These are phyloP conservation scores for Popillia japonica DNA, from an alignment of 1,140 invertebrate species.

Conservation along the genomic window DNA sequence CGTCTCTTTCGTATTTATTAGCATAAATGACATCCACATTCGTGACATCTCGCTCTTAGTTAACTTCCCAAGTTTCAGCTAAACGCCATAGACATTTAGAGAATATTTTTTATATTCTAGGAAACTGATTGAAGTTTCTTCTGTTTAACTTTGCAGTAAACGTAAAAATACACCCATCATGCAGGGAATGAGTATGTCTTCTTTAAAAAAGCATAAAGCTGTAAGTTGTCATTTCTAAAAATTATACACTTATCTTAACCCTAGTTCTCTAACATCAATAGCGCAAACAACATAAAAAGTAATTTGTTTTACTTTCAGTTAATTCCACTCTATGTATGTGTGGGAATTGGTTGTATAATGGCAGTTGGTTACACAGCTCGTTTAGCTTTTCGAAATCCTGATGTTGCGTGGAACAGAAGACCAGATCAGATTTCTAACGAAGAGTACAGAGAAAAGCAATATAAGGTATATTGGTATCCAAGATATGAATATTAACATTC, in stretches of 20 bases:
- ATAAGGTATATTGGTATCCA: conserved; percentile 71
- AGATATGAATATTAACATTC: not conserved
- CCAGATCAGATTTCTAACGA: conserved; percentile 82
- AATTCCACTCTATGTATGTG: conserved; percentile 79
- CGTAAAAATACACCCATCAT: conserved; percentile 53
- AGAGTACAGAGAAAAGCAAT: conserved; percentile 78
- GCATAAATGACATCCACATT: not conserved
- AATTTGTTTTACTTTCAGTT: conserved; percentile 65
- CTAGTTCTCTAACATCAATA: conserved; percentile 40
- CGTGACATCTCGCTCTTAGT: not conserved
- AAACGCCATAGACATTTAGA: not conserved
- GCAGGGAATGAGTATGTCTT: conserved; percentile 64
- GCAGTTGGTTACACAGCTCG: conserved; percentile 72
- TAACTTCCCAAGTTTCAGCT: not conserved
- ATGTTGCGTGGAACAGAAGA: conserved; percentile 79
- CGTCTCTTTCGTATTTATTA: not conserved
- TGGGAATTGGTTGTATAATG: conserved; percentile 68
- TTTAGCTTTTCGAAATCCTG: conserved; percentile 77
- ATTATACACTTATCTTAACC: conserved; percentile 40
- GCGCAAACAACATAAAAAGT: conserved; percentile 21
- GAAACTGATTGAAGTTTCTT: not conserved
- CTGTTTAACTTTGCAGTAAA: not conserved
- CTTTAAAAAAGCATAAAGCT: conserved; percentile 70
- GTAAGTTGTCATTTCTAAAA: conserved; percentile 60
- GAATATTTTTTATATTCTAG: not conserved